A percentile compares a stretch with the other conserved stretches of the same genome.
These are phyloP conservation scores for Ochropleura plecta DNA, from an alignment of 2,888 invertebrate species.

Conservation along the genomic window DNA sequence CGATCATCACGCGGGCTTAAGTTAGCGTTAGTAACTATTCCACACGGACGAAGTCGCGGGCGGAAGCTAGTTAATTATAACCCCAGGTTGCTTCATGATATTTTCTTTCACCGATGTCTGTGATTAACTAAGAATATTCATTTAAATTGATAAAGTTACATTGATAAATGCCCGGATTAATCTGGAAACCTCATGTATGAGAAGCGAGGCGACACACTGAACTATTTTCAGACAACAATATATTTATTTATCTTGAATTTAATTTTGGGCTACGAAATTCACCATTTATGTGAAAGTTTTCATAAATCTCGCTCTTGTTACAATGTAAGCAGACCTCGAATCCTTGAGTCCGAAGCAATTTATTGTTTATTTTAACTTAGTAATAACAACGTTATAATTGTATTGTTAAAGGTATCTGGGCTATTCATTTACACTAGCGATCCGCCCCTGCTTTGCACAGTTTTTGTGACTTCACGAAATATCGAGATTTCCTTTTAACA, in stretches of 20 bases:
- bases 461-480: background rate
- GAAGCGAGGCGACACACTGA: background rate
- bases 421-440: background rate
- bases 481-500: background rate
- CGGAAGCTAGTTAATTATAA: too few species aligned
- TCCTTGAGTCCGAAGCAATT: slow-evolving; percentile 37
- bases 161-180: too few species aligned
- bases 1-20: too few species aligned
- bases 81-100: too few species aligned
- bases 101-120: too few species aligned
- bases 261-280: slow-evolving; percentile 8
- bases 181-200: too few species aligned
- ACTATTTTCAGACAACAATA: too few species aligned
- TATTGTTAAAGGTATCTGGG: background rate
- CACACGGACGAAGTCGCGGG: too few species aligned
- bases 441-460: background rate
- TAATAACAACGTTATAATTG: slow-evolving; percentile 30
- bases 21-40: too few species aligned
- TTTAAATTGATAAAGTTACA: too few species aligned
- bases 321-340: slow-evolving; percentile 39
- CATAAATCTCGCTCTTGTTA: slow-evolving; percentile 11
- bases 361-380: slow-evolving; percentile 50
- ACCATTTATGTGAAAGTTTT: slow-evolving; percentile 22
- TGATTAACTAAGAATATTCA: too few species aligned
- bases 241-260: background rate